phyloP scores from a whole-genome alignment of 1,140 invertebrate genomes.

The Drosophila arizonae region DNA sequence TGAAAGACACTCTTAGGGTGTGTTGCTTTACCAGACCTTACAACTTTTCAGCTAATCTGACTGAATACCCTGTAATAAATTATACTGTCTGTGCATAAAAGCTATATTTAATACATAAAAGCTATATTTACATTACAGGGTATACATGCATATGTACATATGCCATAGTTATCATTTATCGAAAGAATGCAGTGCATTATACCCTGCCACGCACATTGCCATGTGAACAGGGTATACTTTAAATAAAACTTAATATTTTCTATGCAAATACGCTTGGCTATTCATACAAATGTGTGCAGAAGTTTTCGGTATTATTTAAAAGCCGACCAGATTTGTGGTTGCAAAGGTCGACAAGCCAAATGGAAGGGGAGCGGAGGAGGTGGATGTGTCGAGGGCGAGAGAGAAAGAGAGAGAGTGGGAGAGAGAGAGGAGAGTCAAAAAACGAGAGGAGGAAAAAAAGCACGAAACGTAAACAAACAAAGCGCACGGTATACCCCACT shows the following conservation, averaged over 20 bases:
- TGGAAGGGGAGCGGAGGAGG: neutral
- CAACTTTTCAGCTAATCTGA: no score
- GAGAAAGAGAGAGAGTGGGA: neutral
- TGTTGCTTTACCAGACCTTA: no score
- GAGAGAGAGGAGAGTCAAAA: neutral
- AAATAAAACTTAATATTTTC: constrained; percentile 9
- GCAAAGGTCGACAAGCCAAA: constrained; percentile 23
- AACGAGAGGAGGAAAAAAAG: neutral
- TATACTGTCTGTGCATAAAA: no score
- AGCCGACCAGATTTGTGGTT: constrained; percentile 25
- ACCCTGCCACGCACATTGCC: neutral
- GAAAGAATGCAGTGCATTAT: neutral
- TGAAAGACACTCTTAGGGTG: no score
- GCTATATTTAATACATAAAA: no score
- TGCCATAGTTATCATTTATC: no score
- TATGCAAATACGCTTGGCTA: neutral
- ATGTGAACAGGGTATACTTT: neutral
- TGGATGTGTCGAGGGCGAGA: neutral
- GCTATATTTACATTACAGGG: no score
- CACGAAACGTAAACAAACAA: constrained; percentile 24
- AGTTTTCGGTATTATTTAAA: constrained; percentile 16
- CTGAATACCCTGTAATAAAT: no score
- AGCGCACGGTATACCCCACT: neutral
- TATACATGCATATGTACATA: no score
- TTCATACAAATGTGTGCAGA: constrained; percentile 7